Conservation (phyloP, 2,888 invertebrate species). For the Lysandra bellargus region DNA sequence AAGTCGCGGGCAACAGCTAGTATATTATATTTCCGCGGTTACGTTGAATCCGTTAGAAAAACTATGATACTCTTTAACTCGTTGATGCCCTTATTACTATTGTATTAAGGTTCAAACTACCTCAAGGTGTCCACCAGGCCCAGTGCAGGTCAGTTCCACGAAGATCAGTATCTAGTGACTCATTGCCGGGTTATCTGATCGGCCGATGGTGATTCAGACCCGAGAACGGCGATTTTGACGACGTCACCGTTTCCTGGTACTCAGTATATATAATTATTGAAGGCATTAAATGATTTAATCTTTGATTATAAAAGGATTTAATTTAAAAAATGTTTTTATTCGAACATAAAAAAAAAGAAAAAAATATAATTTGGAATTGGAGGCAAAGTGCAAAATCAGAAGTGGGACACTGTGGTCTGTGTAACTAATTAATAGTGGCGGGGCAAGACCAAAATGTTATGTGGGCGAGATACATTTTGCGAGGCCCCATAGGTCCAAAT, state of each 20-base stretch:
- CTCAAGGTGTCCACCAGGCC: neutral
- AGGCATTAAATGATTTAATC: neutral
- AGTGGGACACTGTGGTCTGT: no score
- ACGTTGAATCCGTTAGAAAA: neutral
- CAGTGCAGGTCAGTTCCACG: conserved; percentile 47
- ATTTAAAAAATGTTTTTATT: neutral
- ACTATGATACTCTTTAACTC: neutral
- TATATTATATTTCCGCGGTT: neutral
- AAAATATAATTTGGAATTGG: no score
- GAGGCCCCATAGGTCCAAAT: no score
- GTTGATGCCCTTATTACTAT: neutral
- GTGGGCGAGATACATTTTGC: no score
- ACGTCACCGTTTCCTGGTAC: conserved; percentile 24
- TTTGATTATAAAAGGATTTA: neutral
- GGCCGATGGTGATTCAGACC: conserved; percentile 40
- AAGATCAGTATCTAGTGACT: conserved; percentile 44
- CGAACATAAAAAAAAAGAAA: neutral
- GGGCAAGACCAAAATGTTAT: no score
- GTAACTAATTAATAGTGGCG: no score
- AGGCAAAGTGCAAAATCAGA: no score
- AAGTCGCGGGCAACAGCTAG: no score
- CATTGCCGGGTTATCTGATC: conserved; percentile 41
- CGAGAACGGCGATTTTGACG: conserved; percentile 35
- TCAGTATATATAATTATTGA: neutral
- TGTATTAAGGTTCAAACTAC: neutral